Evolutionary conservation across 2,113 vertebrate species (phyloP), one percentile per base, ranked within the genome.

Genomic region (Oryzias javanicus): DNA sequence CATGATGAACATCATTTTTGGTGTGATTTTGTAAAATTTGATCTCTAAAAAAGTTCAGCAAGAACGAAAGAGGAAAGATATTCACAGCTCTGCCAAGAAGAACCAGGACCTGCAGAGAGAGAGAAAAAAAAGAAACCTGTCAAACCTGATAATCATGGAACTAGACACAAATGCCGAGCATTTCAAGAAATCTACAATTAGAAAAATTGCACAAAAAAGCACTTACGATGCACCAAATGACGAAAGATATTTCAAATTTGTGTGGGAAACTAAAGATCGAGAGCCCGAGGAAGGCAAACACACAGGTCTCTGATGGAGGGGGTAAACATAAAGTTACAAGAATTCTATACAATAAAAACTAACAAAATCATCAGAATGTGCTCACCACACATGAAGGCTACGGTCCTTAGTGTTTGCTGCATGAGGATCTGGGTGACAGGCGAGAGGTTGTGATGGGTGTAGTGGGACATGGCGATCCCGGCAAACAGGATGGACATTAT

Each of bases 1-100:
- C 97, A 99, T 98, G 86, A 99, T 95, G 83, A 96, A 99, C 97
- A 97, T 98, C 97, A 99, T 99, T 84, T 99, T 98, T 0, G 97
- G 96, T 0, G 94, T 99, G 89, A 99, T 99, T 85, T 97, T 98
- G 80, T 98, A n/a, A n/a, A n/a, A n/a, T n/a, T n/a, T n/a, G 95
- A 65, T 99, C 97, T n/a, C 97, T 92, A 91, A 98, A 98, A 77
- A 98, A 98, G 85, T 98, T 99, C 61, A 98, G 93, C 53, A 98
- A 89, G 86, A 95, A 98, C 14, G 97, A 95, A 22, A 99, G 91
- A 0, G 97, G 97, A 72, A 98, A 99, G 80, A 99, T 99, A 83
- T 99, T 99, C 64, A 98, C 91, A 0, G 96, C 96, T 83, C 97
- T 91, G 53, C 95, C 97, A 2, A 98, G 90, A 42, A 99, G 93